Evolutionary conservation across 2,888 invertebrate genomes (phyloP).

Genomic region (Tanypteryx hageni): DNA sequence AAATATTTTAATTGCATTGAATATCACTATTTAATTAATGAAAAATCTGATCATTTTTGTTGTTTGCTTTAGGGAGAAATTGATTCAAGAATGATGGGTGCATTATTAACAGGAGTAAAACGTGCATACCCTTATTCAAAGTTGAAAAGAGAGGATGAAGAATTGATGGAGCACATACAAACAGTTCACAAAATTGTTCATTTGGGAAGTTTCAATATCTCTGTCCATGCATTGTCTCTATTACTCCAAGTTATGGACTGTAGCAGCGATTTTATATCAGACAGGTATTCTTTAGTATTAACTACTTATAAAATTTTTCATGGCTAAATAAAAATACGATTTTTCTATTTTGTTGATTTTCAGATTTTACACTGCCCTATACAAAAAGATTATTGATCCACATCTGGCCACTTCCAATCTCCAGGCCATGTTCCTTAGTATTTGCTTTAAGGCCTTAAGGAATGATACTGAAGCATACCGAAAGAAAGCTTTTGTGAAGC

Average conservation of each 20-base stretch:
- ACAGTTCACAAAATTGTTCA: conserved; percentile 90
- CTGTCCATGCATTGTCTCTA: conserved; percentile 79
- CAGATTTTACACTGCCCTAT: conserved; percentile 92
- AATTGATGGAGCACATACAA: conserved; percentile 81
- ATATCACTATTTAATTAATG: not conserved
- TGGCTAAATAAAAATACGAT: no score
- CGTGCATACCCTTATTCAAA: conserved; percentile 91
- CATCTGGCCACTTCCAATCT: conserved; percentile 83
- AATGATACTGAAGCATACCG: conserved; percentile 85
- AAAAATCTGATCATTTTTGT: not conserved
- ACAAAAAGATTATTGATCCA: conserved; percentile 89
- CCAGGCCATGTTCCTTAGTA: conserved; percentile 89
- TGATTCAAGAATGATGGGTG: conserved; percentile 89
- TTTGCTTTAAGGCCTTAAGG: conserved; percentile 90
- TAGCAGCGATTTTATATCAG: conserved; percentile 76
- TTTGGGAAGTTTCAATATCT: conserved; percentile 84
- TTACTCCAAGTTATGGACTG: conserved; percentile 81
- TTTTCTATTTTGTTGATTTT: conserved; percentile 36
- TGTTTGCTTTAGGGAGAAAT: conserved; percentile 80
- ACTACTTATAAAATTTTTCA: no score
- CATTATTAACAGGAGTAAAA: conserved; percentile 88
- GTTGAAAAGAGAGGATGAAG: conserved; percentile 76
- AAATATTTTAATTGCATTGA: not conserved
- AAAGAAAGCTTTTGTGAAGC: conserved; percentile 90
- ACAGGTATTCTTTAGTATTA: conserved; percentile 76